Evolutionary conservation across 2,797 vertebrate genomes (phyloP).

Genomic region (Menidia menidia): DNA sequence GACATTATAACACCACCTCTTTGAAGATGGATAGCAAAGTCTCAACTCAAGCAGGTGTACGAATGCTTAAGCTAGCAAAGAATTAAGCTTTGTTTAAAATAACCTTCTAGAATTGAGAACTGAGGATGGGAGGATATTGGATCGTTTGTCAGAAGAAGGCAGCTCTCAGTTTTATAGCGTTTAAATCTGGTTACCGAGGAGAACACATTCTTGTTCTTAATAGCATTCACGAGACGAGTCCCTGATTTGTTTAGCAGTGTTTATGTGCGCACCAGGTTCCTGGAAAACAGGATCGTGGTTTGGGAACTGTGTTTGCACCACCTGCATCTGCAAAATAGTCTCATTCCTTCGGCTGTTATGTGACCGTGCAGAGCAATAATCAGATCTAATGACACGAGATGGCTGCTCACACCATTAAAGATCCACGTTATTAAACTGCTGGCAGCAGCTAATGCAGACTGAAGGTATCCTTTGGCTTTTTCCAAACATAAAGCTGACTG

Average conservation of each 20-base stretch:
- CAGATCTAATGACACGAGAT: conserved; percentile 46
- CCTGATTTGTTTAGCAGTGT: conserved; percentile 42
- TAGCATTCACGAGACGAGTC: conserved; percentile 31
- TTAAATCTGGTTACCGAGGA: conserved; percentile 27
- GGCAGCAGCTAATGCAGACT: conserved; percentile 36
- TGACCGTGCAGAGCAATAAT: conserved; percentile 53
- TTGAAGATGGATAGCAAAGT: not conserved
- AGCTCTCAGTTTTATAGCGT: conserved; percentile 20
- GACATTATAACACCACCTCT: not conserved
- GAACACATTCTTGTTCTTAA: conserved; percentile 21
- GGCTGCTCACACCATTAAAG: conserved; percentile 50
- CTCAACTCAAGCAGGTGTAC: conserved; percentile 8
- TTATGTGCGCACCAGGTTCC: conserved; percentile 34
- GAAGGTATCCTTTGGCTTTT: conserved; percentile 58
- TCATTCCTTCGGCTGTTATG: conserved; percentile 39
- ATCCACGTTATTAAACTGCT: conserved; percentile 42
- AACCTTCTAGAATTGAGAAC: conserved; percentile 13
- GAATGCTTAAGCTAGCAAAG: not conserved
- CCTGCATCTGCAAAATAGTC: conserved; percentile 39
- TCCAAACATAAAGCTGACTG: conserved; percentile 42
- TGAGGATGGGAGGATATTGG: conserved; percentile 11
- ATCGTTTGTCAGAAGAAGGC: conserved; percentile 23
- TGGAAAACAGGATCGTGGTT: conserved; percentile 26
- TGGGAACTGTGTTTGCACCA: conserved; percentile 33
- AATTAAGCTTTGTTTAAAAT: not conserved